Base-by-base conservation (phyloP, 2,113 vertebrate species). In the Phrynocephalus versicolor region DNA sequence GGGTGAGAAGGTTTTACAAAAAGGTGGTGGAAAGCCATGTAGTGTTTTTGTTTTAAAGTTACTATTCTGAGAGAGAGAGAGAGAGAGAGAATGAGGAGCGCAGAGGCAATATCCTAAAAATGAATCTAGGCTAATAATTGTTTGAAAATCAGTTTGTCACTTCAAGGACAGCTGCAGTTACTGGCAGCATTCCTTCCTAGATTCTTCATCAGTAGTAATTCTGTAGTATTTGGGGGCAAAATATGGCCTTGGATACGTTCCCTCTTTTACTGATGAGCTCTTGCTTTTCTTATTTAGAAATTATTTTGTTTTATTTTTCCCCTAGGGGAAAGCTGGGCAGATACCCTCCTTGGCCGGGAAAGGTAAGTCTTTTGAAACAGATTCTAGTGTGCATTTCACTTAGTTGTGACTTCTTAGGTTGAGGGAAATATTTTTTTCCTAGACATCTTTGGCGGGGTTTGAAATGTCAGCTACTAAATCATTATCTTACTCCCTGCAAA, bases 301-400 rank as follows among this genome's bases (percentile, higher is more conserved):
- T 57, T 39, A 60, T 19, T 45, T 88, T 69, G 0, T 81, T 92
- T 85, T 96, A n/a, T 90, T 91, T 85, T 96, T 89, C 94, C 92
- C 95, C 65, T 88, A 99, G 99, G 99, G 99, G 99, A 30, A 99
- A 99, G 93, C 96, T 99, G 69, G 99, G 99, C 71, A 96, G 98
- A 35, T 99, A 99, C 88, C 99, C 99, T 92, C 99, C 99, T 78
- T 99, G 99, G 99, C 99, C 99, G 1, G 99, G 99, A 93, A 99
- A 99, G 98, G 99, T 99, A 90, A 97, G 95, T 91, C 64, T 70
- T 39, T 87, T 86, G 21, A n/a, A 45, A 21, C 72, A 25, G 35
- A 60, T 74, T 12, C 19, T 78, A 65, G 58, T 79, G 23, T 82
- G 88, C 84, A 72, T 25, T 91, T 81, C 23, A 12, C 2, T 89